These are phyloP conservation scores for Leucania comma DNA, from an alignment of 2,888 invertebrate species.

Conservation along the genomic window DNA sequence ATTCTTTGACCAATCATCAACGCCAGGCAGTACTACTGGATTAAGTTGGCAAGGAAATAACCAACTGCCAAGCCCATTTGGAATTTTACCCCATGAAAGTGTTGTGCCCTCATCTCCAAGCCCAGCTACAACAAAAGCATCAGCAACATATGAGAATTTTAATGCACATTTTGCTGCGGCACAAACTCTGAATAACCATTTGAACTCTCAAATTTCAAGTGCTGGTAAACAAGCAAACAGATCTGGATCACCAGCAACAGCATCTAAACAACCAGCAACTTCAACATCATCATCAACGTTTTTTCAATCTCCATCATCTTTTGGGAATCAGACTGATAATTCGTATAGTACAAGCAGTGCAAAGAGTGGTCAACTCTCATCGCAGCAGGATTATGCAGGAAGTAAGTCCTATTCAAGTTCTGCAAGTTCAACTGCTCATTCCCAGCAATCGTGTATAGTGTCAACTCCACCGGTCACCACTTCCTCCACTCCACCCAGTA, in stretches of 20 bases:
- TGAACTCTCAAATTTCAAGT: constrained; percentile 92
- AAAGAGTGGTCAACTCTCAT: constrained; percentile 89
- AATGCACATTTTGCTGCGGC: constrained; percentile 93
- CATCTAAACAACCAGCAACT: constrained; percentile 89
- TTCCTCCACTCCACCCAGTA: constrained; percentile 88
- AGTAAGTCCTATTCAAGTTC: constrained; percentile 91
- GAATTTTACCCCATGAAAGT: constrained; percentile 95
- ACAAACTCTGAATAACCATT: constrained; percentile 92
- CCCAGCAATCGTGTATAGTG: constrained; percentile 94
- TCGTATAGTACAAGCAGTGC: constrained; percentile 90
- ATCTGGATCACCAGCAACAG: constrained; percentile 90
- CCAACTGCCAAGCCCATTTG: constrained; percentile 93
- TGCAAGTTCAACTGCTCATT: constrained; percentile 90
- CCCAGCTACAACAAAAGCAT: constrained; percentile 91
- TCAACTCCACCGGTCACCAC: constrained; percentile 91
- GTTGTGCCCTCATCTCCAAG: constrained; percentile 92
- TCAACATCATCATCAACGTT: constrained; percentile 91
- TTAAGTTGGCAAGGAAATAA: constrained; percentile 94
- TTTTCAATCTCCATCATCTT: constrained; percentile 91
- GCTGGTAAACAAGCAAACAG: constrained; percentile 90
- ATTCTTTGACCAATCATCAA: constrained; percentile 93
- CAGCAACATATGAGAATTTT: constrained; percentile 92
- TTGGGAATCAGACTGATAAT: constrained; percentile 91
- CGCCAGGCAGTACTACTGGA: constrained; percentile 86
- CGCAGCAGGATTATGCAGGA: constrained; percentile 90